These are phyloP conservation scores for Imbricaverruca yamaguchii DNA, from an alignment of 2,888 invertebrate species.

Conservation along the genomic window DNA sequence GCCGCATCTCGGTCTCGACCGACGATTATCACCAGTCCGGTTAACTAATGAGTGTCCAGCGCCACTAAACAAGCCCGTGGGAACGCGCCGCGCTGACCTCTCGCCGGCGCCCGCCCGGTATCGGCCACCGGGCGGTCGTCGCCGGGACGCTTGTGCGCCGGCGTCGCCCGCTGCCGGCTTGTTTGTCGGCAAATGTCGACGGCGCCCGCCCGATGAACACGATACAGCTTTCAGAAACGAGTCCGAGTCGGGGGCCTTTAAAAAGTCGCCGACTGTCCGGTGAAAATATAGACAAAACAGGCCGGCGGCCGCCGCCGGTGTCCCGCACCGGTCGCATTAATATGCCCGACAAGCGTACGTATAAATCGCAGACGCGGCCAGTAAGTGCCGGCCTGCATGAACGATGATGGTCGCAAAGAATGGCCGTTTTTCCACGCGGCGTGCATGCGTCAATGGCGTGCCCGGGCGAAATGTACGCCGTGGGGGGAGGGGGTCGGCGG, in stretches of 20 bases:
- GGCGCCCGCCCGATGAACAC: background rate
- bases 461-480: background rate
- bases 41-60: constrained; percentile 18
- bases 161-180: background rate
- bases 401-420: background rate
- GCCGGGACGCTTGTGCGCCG: background rate
- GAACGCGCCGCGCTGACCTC: background rate
- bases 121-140: background rate
- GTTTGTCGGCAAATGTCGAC: background rate
- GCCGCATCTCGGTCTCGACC: background rate
- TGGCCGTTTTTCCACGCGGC: background rate
- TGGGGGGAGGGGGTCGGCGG: background rate
- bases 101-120: background rate
- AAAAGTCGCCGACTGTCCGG: background rate
- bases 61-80: background rate
- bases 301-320: background rate
- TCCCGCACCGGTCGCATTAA: background rate
- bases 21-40: constrained; percentile 11
- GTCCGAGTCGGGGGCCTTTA: background rate
- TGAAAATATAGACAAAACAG: constrained; percentile 8
- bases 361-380: background rate
- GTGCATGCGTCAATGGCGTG: background rate
- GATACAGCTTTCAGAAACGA: background rate
- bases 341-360: background rate
- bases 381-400: constrained; percentile 10